These are phyloP conservation scores for Quadriops clusia DNA, from an alignment of 2,888 invertebrate species.

Conservation along the genomic window DNA sequence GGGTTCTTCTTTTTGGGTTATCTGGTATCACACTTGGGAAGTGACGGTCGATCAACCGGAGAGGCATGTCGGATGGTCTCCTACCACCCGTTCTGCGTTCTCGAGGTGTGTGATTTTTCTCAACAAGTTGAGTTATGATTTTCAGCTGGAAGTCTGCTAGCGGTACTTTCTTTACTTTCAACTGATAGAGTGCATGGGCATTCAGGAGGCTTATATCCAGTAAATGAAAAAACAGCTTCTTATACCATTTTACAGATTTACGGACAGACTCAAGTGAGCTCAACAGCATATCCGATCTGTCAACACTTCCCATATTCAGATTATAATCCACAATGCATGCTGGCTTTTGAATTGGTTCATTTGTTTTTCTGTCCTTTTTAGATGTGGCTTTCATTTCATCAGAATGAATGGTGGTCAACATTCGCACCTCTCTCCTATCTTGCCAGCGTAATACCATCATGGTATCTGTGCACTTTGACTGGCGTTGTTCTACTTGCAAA, in stretches of 20 bases:
- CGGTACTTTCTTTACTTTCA: slow-evolving; percentile 12
- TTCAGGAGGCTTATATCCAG: slow-evolving; percentile 6
- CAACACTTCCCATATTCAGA: slow-evolving; percentile 21
- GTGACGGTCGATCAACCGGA: slow-evolving; percentile 11
- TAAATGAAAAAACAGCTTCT: slow-evolving; percentile 12
- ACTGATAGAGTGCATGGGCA: slow-evolving; percentile 12
- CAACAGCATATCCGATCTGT: slow-evolving; percentile 20
- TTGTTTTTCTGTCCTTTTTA: slow-evolving; percentile 13
- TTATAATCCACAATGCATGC: slow-evolving; percentile 21
- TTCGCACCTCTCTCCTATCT: slow-evolving; percentile 22
- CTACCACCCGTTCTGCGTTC: background rate
- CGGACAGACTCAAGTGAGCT: slow-evolving; percentile 11
- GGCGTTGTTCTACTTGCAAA: no score
- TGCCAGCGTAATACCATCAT: slow-evolving; percentile 22
- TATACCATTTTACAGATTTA: slow-evolving; percentile 13
- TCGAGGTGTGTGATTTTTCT: slow-evolving; percentile 12
- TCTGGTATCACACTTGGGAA: no score
- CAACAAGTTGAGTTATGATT: slow-evolving; percentile 14
- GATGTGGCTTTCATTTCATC: slow-evolving; percentile 12
- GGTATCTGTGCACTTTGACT: slow-evolving; percentile 8
- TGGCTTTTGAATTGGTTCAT: slow-evolving; percentile 18
- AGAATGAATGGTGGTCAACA: slow-evolving; percentile 18
- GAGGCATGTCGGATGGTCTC: slow-evolving; percentile 6
- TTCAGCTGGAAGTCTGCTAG: slow-evolving; percentile 15
- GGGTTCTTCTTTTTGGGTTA: no score